Evolutionary conservation across 2,113 vertebrate species (phyloP), one percentile per base, ranked within the genome.

Genomic region (Chionis minor): DNA sequence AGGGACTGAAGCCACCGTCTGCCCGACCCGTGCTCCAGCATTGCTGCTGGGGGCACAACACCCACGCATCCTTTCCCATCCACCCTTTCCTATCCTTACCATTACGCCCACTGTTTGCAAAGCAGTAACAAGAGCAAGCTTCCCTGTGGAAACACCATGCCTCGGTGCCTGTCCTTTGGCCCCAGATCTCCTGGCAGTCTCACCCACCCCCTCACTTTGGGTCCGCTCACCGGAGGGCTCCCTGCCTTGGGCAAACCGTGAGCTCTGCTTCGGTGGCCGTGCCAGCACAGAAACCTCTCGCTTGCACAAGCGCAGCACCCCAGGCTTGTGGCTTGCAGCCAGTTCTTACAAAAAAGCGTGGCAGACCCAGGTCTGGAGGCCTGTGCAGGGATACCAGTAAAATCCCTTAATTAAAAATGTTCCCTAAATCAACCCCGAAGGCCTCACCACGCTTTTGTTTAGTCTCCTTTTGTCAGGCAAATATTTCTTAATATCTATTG

Each of bases 131-230:
- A 28, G 23, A 75, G 17, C 17, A 38, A 67, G 15, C 4, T 92
- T 63, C 47, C 6, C 3, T 1, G 0, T 80, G 56, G 62, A 52
- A 75, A 40, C 20, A 10, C 4, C 15, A 1, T 40, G 24, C 33
- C 66, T 88, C 5, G 0, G 5, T 44, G 20, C 13, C 27, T 72
- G 30, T 27, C 30, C 67, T 67, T 59, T 3, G 9, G 18, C 7
- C 14, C 4, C 14, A 12, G 12, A n/a, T 45, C 27, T 80, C 15
- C 55, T 55, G 14, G 16, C 49, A 72, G 6, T 40, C 15, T 44
- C 18, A 33, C 15, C 18, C 0, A 0, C 28, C 55, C 2, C 0
- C 26, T 59, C 59, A 14, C 40, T 52, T n/a, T 1, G 1, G 52
- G 7, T 63, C 30, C 47, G 28, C 13, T 44, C 55, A 13, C 2